These are phyloP conservation scores for Calcarius ornatus DNA, from an alignment of 2,113 vertebrate species.

Conservation along the genomic window DNA sequence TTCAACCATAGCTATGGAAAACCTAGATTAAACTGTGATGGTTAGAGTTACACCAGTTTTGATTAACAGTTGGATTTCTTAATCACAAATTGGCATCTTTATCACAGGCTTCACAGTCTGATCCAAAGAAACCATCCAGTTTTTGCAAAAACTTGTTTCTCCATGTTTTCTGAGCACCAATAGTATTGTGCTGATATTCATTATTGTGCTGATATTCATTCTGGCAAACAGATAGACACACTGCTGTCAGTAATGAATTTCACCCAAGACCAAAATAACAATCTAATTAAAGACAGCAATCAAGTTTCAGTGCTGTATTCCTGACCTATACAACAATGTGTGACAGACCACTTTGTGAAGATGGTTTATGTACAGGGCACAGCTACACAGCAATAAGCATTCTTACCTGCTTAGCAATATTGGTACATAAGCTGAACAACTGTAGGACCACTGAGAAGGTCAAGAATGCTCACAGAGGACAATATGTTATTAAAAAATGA, in stretches of 20 bases:
- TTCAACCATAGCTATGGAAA: not conserved
- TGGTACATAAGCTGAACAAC: not conserved
- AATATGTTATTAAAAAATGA: not conserved
- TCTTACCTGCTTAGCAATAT: not conserved
- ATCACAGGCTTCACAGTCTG: not conserved
- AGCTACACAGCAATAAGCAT: not conserved
- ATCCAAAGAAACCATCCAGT: not conserved
- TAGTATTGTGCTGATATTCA: not conserved
- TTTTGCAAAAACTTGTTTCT: not conserved
- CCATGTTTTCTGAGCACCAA: not conserved
- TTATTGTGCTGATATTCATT: not conserved
- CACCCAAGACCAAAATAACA: not conserved
- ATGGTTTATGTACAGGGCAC: not conserved
- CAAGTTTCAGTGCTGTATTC: not conserved
- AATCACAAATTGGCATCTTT: not conserved
- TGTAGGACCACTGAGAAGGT: not conserved
- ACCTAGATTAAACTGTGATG: not conserved
- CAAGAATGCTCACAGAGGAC: not conserved
- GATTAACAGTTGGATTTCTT: not conserved
- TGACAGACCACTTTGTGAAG: not conserved
- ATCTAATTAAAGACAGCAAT: not conserved
- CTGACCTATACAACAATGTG: not conserved
- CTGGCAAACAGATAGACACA: not conserved
- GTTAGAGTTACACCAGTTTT: not conserved
- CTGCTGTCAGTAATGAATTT: not conserved